Evolutionary conservation across 2,797 vertebrate genomes (phyloP).

Genomic region (Sebastes variabilis): DNA sequence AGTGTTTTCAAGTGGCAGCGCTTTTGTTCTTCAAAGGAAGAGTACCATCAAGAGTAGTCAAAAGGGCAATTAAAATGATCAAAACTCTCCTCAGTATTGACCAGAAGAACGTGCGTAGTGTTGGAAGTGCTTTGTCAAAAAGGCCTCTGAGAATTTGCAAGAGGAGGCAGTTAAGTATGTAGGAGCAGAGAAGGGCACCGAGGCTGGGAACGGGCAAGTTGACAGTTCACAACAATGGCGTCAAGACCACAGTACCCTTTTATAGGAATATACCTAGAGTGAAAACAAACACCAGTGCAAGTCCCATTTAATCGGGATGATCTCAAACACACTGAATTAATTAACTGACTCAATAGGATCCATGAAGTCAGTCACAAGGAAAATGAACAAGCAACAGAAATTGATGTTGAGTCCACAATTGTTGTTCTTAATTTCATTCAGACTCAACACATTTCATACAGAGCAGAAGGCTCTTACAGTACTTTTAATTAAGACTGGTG

Average conservation of each 20-base stretch:
- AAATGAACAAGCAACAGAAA: background rate
- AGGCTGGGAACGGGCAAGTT: conserved; percentile 24
- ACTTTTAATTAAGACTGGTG: background rate
- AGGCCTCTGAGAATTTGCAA: conserved; percentile 12
- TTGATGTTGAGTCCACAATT: background rate
- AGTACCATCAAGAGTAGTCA: conserved; percentile 34
- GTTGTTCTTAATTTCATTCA: background rate
- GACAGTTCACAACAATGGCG: conserved; percentile 24
- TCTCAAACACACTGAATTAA: background rate
- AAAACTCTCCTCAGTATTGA: conserved; percentile 45
- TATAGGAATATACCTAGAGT: background rate
- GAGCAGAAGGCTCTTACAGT: background rate
- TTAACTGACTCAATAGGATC: background rate
- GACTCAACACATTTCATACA: background rate
- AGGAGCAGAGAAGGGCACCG: background rate
- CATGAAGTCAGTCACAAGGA: background rate
- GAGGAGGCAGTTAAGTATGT: conserved; percentile 8
- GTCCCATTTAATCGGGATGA: background rate
- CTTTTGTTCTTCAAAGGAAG: conserved; percentile 48
- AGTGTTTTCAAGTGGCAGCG: conserved; percentile 41
- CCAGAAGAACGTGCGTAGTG: conserved; percentile 12
- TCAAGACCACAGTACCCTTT: background rate
- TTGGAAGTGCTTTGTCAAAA: conserved; percentile 38
- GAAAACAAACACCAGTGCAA: background rate
- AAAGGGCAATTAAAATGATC: conserved; percentile 53